These are phyloP conservation scores for Elachura formosa DNA, from an alignment of 2,113 vertebrate species.

Conservation along the genomic window DNA sequence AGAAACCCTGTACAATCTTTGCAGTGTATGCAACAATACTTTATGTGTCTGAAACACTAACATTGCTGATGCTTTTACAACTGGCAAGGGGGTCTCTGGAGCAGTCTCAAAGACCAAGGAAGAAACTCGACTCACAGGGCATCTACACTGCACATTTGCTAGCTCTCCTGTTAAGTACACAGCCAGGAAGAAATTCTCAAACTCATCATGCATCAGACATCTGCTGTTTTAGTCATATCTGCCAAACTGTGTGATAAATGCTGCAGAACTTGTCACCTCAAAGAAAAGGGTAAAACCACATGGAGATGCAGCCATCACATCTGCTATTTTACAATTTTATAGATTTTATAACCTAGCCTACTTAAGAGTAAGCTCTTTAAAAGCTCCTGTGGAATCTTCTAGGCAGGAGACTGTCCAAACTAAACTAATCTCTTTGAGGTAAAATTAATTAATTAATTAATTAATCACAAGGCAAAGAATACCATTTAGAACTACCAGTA, in stretches of 20 bases:
- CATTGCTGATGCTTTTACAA: background rate
- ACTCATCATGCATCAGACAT: fast-evolving
- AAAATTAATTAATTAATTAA: background rate
- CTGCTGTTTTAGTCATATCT: background rate
- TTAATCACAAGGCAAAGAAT: background rate
- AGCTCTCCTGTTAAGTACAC: background rate
- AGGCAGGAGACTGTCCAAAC: background rate
- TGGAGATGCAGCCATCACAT: background rate
- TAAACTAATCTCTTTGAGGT: background rate
- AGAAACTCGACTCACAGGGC: background rate
- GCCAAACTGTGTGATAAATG: background rate
- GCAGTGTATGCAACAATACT: background rate
- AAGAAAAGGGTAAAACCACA: background rate
- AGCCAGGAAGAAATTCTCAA: background rate
- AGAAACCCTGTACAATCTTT: background rate
- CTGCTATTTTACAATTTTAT: background rate
- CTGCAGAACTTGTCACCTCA: background rate
- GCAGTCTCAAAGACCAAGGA: background rate
- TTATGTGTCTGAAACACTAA: background rate
- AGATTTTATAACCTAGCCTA: background rate
- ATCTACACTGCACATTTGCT: background rate
- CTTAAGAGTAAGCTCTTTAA: background rate
- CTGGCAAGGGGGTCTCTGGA: background rate
- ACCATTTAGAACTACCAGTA: background rate
- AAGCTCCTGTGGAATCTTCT: background rate